phyloP scores from a whole-genome alignment of 2,888 invertebrate genomes.

The Galerucella calmariensis region DNA sequence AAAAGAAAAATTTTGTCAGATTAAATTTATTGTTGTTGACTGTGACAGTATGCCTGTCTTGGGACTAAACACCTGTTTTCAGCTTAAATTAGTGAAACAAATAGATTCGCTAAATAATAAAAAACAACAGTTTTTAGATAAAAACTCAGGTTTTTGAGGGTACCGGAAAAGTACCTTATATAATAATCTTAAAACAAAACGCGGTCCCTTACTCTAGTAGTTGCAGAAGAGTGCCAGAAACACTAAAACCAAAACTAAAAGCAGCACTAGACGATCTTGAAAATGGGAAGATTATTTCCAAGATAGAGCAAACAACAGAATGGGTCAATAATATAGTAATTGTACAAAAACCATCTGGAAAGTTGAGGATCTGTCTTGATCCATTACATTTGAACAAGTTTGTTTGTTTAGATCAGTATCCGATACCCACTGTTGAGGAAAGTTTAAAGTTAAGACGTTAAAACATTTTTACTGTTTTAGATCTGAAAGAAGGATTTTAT shows the following conservation, averaged over 20 bases:
- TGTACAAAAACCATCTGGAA: constrained; percentile 26
- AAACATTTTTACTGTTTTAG: constrained; percentile 35
- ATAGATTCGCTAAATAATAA: background rate
- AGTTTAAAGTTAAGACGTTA: constrained; percentile 17
- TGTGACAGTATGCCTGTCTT: too few relatives aligned
- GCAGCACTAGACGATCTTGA: constrained; percentile 24
- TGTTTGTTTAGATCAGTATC: constrained; percentile 2
- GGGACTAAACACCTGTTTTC: background rate
- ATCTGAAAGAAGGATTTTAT: constrained; percentile 49
- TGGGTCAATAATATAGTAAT: constrained; percentile 31
- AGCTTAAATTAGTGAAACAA: background rate
- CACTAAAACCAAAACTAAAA: constrained; percentile 20
- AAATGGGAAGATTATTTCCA: constrained; percentile 23
- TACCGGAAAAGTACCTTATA: constrained; percentile 5
- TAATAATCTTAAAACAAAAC: constrained; percentile 23
- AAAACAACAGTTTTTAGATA: background rate
- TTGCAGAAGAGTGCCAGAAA: constrained; percentile 14
- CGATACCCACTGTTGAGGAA: constrained; percentile 18
- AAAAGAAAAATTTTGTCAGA: constrained; percentile 13
- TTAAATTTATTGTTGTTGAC: too few relatives aligned
- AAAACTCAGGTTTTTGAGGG: constrained; percentile 15
- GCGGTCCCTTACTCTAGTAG: background rate
- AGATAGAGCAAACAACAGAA: constrained; percentile 23
- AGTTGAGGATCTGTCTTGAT: constrained; percentile 43
- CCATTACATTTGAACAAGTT: constrained; percentile 26